These are phyloP conservation scores for Ciconia nigra DNA, from an alignment of 2,797 vertebrate genomes.

Conservation along the genomic window DNA sequence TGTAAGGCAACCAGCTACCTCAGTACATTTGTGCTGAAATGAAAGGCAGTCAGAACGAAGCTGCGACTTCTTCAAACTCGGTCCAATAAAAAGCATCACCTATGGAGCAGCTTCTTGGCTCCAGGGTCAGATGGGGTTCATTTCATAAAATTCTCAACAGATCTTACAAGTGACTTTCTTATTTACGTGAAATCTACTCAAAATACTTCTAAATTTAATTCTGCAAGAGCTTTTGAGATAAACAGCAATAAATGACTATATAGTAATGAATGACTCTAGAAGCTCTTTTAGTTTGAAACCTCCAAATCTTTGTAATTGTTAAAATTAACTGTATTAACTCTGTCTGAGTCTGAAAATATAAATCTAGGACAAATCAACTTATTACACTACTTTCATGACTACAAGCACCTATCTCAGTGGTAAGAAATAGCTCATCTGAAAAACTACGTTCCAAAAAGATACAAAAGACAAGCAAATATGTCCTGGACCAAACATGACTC, in stretches of 20 bases:
- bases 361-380: background rate
- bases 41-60: conserved; percentile 4
- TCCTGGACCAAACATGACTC: background rate
- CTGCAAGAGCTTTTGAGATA: background rate
- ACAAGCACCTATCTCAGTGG: background rate
- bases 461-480: background rate
- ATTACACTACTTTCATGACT: background rate
- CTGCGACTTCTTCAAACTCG: background rate
- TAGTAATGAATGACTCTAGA: background rate
- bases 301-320: background rate
- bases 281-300: background rate
- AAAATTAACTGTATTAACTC: background rate
- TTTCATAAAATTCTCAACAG: background rate
- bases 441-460: background rate
- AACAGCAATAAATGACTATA: background rate
- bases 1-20: conserved; percentile 37
- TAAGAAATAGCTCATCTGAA: background rate
- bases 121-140: background rate
- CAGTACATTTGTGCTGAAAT: conserved; percentile 10
- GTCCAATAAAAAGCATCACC: conserved; percentile 12
- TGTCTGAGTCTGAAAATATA: background rate
- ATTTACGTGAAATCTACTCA: background rate
- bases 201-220: background rate
- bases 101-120: background rate
- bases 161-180: background rate